Evolutionary conservation across 2,888 invertebrate genomes (phyloP).

Genomic region (Cantharis rufa): DNA sequence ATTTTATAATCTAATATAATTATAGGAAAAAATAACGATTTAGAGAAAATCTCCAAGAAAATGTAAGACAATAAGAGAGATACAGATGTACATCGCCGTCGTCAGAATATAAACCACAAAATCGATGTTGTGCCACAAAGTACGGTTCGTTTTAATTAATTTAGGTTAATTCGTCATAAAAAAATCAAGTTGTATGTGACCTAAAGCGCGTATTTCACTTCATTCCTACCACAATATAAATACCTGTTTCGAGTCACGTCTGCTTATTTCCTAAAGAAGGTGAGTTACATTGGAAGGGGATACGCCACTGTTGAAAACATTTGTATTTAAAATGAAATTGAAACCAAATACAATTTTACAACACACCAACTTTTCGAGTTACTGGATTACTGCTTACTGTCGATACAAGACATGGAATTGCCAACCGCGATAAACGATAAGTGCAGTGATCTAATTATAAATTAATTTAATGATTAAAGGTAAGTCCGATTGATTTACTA

Average conservation of each 20-base stretch:
- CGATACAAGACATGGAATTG: neutral
- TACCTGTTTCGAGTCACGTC: constrained; percentile 15
- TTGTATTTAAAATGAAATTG: neutral
- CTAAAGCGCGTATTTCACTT: neutral
- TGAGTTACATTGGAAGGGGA: neutral
- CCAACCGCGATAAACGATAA: neutral
- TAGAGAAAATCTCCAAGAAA: too few relatives aligned
- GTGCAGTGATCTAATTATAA: neutral
- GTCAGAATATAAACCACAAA: neutral
- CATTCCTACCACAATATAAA: neutral
- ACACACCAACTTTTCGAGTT: neutral
- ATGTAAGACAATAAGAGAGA: neutral
- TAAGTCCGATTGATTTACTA: neutral
- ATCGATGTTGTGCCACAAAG: neutral
- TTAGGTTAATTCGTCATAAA: neutral
- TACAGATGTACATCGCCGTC: too few relatives aligned
- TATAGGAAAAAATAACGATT: too few relatives aligned
- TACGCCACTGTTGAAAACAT: neutral
- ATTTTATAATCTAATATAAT: too few relatives aligned
- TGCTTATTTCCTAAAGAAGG: neutral
- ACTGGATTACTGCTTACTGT: neutral
- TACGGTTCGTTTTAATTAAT: neutral
- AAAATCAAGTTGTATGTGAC: neutral
- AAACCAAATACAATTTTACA: neutral
- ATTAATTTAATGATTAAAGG: neutral